Evolutionary conservation across 2,113 vertebrate species (phyloP).

Genomic region (Erinaceus europaeus): DNA sequence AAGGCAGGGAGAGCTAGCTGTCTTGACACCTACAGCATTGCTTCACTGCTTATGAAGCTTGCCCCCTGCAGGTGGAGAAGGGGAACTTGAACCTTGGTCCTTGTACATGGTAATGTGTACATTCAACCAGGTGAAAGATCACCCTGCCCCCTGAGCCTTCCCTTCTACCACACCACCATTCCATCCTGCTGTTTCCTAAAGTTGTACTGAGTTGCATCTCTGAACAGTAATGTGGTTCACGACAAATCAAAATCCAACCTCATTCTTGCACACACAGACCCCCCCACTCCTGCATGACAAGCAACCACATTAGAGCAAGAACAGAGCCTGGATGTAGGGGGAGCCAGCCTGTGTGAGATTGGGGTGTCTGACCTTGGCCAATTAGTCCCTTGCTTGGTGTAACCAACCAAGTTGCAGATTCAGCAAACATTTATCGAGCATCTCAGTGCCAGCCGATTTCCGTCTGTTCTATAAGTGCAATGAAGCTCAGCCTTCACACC

Average conservation of each 20-base stretch:
- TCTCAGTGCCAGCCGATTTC: constrained; percentile 33
- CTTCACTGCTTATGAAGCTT: too few relatives aligned
- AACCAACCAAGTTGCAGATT: constrained; percentile 64
- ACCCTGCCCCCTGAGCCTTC: neutral
- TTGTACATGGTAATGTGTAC: too few relatives aligned
- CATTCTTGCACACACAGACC: too few relatives aligned
- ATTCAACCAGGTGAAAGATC: too few relatives aligned
- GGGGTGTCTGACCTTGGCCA: constrained; percentile 51
- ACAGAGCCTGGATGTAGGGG: neutral
- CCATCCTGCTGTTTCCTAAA: neutral
- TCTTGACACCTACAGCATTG: too few relatives aligned
- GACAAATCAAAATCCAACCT: neutral
- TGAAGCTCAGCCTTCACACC: constrained; percentile 52
- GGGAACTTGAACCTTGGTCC: too few relatives aligned
- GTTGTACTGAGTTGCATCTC: neutral
- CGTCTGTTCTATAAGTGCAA: constrained; percentile 35
- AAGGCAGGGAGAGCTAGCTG: too few relatives aligned
- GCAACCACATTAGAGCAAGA: neutral
- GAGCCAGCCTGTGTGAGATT: neutral
- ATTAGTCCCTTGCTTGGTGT: constrained; percentile 58
- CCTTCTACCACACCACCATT: neutral
- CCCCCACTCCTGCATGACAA: neutral
- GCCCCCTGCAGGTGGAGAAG: too few relatives aligned
- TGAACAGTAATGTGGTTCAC: neutral
- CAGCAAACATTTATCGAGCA: constrained; percentile 63